Evolutionary conservation across 2,888 invertebrate species (phyloP), one percentile per base, ranked within the genome.

Genomic region (Lobophora halterata): DNA sequence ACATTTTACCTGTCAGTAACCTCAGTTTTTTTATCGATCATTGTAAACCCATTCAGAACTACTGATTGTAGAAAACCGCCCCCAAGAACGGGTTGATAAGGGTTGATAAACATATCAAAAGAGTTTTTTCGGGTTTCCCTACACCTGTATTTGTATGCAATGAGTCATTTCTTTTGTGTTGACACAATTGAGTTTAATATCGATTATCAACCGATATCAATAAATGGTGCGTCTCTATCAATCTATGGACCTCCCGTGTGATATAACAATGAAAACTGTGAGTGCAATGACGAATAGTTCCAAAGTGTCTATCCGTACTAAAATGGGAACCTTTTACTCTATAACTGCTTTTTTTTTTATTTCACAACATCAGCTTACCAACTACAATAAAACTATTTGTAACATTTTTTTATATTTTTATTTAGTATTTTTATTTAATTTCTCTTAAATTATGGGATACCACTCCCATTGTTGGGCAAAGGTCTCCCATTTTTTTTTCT

Each of bases 21-120:
- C 83, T 76, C 76, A 58, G 61, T 61, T 63, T 71, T 70, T 72
- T 70, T 57, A 63, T 73, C 65, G 79, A 83, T 81, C 76, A 78
- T 68, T 79, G 67, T 65, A 69, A 39, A 61, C 59, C 75, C 78
- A 83, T 82, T 82, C 78, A 79, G 58, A 28, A 39, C 47, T 41
- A 46, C 39, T 65, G 61, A 79, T 83, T 81, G 79, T 83, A 78
- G 66, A 63, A 71, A 72, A 71, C 70, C 73, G 71, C 79, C 83
- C 80, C 73, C 76, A 59, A 65, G 20, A 80, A 82, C 78, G 78
- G 76, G 75, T 79, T 76, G 76, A 77, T 79, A 80, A 81, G 80
- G 78, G 77, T 80, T 82, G 83, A 86, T 86, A 86, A 86, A 86
- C 79, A 85, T 85, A 83, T 86, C 85, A 86, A 86, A 80, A 68